phyloP scores from a whole-genome alignment of 2,113 vertebrate species.

The Bagarius yarrelli region DNA sequence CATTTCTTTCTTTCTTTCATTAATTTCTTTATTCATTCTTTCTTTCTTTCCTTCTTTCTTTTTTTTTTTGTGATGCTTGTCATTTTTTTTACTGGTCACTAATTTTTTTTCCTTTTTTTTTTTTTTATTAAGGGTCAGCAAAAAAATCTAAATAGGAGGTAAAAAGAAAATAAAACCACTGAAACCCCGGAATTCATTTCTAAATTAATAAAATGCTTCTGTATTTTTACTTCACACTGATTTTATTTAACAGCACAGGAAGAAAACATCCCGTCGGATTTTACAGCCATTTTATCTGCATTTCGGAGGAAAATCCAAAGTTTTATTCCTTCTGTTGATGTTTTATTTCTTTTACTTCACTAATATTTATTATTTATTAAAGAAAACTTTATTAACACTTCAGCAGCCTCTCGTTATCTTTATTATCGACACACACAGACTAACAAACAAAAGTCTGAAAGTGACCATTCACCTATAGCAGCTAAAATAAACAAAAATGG shows the following conservation, averaged over 20 bases:
- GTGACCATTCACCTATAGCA: no score
- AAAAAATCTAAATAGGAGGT: conserved; percentile 24
- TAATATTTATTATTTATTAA: conserved; percentile 28
- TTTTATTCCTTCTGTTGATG: background rate
- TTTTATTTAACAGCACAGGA: background rate
- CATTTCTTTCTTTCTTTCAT: no score
- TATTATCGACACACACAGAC: no score
- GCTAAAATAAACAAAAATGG: no score
- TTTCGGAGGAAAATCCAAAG: background rate
- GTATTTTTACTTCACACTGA: background rate
- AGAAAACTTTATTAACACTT: background rate
- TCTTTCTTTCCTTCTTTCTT: no score
- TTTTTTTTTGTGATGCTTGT: background rate
- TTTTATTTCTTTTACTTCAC: background rate
- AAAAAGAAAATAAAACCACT: background rate
- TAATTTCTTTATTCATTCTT: no score
- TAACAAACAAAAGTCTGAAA: no score
- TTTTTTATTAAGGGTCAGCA: conserved; percentile 53
- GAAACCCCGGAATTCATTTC: background rate
- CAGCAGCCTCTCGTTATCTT: background rate
- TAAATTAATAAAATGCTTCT: no score
- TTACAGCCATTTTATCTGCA: no score
- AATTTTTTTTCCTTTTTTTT: no score
- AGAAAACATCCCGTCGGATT: background rate
- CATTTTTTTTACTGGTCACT: no score